Evolutionary conservation across 2,888 invertebrate genomes (phyloP), one percentile per base, ranked within the genome.

Genomic region (Hydropsyche betteni): DNA sequence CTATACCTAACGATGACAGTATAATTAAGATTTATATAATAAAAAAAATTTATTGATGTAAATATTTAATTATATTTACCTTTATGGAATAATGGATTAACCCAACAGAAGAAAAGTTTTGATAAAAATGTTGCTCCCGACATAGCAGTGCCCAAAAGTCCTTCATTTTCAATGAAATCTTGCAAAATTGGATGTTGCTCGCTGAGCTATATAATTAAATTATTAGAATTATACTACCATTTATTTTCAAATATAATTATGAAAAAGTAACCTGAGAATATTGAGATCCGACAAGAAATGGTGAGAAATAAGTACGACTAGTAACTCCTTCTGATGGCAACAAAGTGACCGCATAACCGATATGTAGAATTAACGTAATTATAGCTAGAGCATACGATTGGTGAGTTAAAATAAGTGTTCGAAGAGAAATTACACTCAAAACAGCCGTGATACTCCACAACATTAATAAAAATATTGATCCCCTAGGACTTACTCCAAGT

Each of bases 101-200:
- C 96, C 98, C 98, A 98, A 77, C 91, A 88, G 83, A 98, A 96
- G 34, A 92, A 84, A n/a, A 97, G 86, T 82, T 90, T 91, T 0
- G 96, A 95, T 2, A 92, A 81, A 82, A 88, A 89, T 74, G 90
- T 89, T 12, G 88, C 87, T 78, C 92, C 90, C 84, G 95, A 94
- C 90, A 96, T 93, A 1, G 95, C 96, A 74, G 92, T 91, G 0
- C 96, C 96, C 79, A 96, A 85, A 80, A 93, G 90, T 76, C 87
- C 88, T 80, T 93, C 92, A 83, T 94, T 92, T 80, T 91, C 88
- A 79, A 90, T 88, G 80, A 94, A 92, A 76, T 90, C 87, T 74
- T 83, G 87, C 2, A 92, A 83, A 24, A 92, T 82, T 6, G 90
- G 87, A 78, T 91, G 90, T 75, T 90, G 89, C 82, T 92, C 91